Percentiles rank a stretch among this genome's conserved stretches.
Conservation (phyloP, 2,888 invertebrate genomes). For the Amblyjoppa proteus region DNA sequence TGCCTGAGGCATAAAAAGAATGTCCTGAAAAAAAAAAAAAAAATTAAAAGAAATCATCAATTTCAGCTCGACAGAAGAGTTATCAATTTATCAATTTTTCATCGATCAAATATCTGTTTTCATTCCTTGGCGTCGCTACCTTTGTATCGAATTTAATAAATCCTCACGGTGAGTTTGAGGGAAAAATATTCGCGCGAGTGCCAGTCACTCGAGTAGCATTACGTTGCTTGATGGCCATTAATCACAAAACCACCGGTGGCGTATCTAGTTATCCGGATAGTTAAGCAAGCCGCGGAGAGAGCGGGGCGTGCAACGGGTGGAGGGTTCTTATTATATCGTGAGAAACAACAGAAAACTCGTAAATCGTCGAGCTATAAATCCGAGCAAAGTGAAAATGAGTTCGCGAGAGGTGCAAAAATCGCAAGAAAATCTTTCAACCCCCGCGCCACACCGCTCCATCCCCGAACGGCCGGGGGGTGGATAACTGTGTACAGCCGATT, state of each 20-base stretch:
- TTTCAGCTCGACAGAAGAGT: background rate
- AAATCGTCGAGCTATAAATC: slow-evolving; percentile 74
- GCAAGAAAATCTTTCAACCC: slow-evolving; percentile 38
- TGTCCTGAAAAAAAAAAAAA: background rate
- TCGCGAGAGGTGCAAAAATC: slow-evolving; percentile 48
- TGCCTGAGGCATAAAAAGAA: no score
- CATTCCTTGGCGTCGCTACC: background rate
- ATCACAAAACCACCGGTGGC: slow-evolving; percentile 37
- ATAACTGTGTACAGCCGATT: slow-evolving; percentile 1
- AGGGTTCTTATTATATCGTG: slow-evolving; percentile 46
- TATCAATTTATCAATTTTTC: background rate
- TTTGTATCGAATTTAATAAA: slow-evolving; percentile 4
- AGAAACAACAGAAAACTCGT: slow-evolving; percentile 63
- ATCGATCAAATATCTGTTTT: background rate
- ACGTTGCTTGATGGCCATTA: slow-evolving; percentile 32
- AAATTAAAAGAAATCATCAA: background rate
- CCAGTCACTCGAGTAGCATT: slow-evolving; percentile 26
- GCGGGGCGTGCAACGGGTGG: background rate
- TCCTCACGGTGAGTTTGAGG: slow-evolving; percentile 2
- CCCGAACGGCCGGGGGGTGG: background rate
- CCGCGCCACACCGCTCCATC: background rate
- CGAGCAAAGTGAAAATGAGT: slow-evolving; percentile 57
- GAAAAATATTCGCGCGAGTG: slow-evolving; percentile 26
- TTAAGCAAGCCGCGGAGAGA: slow-evolving; percentile 56
- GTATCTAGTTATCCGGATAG: slow-evolving; percentile 71